phyloP scores from a whole-genome alignment of 2,888 invertebrate species.

The Cyaniris semiargus region DNA sequence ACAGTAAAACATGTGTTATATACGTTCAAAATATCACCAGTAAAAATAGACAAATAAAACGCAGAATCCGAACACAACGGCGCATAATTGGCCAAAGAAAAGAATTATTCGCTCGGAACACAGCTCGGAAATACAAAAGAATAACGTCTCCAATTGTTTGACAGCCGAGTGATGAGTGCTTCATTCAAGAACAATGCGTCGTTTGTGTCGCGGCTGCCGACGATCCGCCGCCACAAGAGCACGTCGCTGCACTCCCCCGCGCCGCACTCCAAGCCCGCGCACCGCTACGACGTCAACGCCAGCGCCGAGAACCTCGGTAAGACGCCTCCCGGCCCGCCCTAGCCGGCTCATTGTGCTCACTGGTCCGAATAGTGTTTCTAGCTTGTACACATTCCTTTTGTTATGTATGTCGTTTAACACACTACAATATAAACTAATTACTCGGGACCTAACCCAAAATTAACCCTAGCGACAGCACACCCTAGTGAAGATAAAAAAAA shows the following conservation, averaged over 20 bases:
- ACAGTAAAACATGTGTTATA: neutral
- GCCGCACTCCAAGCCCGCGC: conserved; percentile 82
- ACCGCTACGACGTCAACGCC: conserved; percentile 86
- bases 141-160: conserved; percentile 49
- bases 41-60: neutral
- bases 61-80: neutral
- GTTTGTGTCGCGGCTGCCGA: conserved; percentile 94
- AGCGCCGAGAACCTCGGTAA: conserved; percentile 88
- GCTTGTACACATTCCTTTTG: conserved; percentile 38
- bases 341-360: conserved; percentile 38
- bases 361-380: conserved; percentile 34
- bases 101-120: neutral
- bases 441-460: conserved; percentile 35
- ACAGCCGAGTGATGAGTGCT: conserved; percentile 85
- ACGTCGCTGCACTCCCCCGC: conserved; percentile 88
- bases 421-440: conserved; percentile 37
- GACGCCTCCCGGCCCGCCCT: conserved; percentile 43
- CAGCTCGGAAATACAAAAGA: conserved; percentile 27
- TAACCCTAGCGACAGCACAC: conserved; percentile 33
- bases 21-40: neutral
- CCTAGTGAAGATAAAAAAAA: conserved; percentile 32
- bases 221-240: conserved; percentile 90
- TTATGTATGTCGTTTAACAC: conserved; percentile 36
- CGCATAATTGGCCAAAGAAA: neutral
- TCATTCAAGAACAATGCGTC: conserved; percentile 97